Conservation (phyloP, 2,888 invertebrate genomes). For the Biston betularia region DNA sequence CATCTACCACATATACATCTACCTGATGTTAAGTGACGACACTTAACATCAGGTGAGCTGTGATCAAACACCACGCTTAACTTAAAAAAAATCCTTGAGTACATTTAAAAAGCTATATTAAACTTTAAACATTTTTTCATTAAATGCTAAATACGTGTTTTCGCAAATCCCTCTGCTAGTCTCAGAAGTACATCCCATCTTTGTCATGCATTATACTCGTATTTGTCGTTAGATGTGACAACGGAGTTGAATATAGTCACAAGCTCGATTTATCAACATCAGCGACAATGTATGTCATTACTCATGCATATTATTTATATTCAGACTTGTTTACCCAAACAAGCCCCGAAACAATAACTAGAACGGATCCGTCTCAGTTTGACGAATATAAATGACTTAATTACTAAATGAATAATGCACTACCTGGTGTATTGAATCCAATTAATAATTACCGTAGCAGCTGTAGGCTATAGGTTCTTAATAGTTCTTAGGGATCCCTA, state of each 20-base stretch:
- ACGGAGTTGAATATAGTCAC: neutral
- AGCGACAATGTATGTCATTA: conserved; percentile 15
- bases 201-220: no score
- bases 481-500: conserved; percentile 22
- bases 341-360: conserved; percentile 27
- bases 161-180: no score
- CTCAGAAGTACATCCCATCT: neutral
- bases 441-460: conserved; percentile 32
- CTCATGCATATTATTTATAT: conserved; percentile 11
- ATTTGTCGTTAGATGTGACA: neutral
- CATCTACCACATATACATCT: no score
- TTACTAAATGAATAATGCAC: conserved; percentile 33
- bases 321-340: conserved; percentile 16
- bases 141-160: no score
- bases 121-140: no score
- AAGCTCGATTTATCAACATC: conserved; percentile 9
- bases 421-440: conserved; percentile 28
- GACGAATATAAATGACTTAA: conserved; percentile 34
- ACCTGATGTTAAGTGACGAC: no score
- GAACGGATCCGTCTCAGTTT: conserved; percentile 25
- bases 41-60: no score
- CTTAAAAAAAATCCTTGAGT: no score
- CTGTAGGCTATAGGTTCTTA: conserved; percentile 28
- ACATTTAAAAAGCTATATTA: no score
- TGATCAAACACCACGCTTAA: no score